phyloP scores from a whole-genome alignment of 1,140 invertebrate genomes.

The Drosophila burlai region DNA sequence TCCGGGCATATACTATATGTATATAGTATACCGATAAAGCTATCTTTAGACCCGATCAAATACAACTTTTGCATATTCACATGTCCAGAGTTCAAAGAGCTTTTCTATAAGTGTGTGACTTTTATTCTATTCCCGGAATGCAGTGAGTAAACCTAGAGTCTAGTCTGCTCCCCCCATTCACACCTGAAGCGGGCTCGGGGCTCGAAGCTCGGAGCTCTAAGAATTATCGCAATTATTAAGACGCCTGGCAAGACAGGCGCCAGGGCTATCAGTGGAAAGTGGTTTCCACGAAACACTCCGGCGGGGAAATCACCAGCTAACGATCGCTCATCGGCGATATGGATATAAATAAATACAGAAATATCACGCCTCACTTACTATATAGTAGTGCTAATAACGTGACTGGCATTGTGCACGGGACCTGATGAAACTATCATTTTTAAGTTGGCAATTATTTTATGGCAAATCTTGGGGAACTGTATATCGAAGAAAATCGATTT shows the following conservation, averaged over 20 bases:
- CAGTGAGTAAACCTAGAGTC: conserved; percentile 28
- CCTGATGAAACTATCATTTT: not conserved
- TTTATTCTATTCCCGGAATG: conserved; percentile 24
- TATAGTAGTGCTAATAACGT: conserved; percentile 11
- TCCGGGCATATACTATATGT: not conserved
- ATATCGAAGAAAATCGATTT: not conserved
- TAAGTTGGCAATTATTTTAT: not conserved
- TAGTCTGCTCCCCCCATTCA: conserved; percentile 1
- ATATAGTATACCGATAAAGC: conserved; percentile 7
- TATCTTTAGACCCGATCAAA: conserved; percentile 32
- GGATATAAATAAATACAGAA: conserved; percentile 3
- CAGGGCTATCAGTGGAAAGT: conserved; percentile 28
- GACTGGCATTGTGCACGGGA: conserved; percentile 1
- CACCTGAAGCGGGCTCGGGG: conserved; percentile 5
- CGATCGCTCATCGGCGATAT: conserved; percentile 22
- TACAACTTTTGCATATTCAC: conserved; percentile 29
- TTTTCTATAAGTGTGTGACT: conserved; percentile 15
- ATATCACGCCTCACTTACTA: not conserved
- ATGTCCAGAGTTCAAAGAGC: conserved; percentile 24
- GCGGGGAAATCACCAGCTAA: conserved; percentile 27
- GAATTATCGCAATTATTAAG: conserved; percentile 34
- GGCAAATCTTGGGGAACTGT: not conserved
- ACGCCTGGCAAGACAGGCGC: conserved; percentile 25
- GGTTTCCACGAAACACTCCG: conserved; percentile 24
- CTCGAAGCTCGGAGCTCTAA: not conserved